Conservation (phyloP, 2,888 invertebrate species). For the Harmothoe impar region DNA sequence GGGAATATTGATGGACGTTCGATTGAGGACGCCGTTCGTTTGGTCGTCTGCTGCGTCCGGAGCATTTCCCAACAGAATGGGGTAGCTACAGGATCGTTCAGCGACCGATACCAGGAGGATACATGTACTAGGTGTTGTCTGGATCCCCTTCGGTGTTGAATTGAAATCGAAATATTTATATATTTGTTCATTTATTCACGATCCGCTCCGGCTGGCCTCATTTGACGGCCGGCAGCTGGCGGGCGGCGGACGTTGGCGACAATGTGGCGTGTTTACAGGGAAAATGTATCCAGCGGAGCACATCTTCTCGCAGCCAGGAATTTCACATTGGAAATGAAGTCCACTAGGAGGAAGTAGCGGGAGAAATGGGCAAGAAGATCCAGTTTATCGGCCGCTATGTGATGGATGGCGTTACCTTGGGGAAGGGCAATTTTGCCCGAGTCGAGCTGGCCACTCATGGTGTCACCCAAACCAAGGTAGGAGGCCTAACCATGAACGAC, state of each 20-base stretch:
- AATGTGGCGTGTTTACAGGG: slow-evolving; percentile 61
- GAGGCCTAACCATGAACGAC: slow-evolving; percentile 53
- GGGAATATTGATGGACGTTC: slow-evolving; percentile 62
- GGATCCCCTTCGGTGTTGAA: slow-evolving; percentile 61
- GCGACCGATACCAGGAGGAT: slow-evolving; percentile 59
- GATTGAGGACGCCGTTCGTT: slow-evolving; percentile 56
- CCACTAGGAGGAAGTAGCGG: slow-evolving; percentile 66
- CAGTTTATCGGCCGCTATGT: slow-evolving; percentile 88
- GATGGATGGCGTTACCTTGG: slow-evolving; percentile 88
- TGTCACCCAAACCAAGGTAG: slow-evolving; percentile 88
- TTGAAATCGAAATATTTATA: slow-evolving; percentile 63
- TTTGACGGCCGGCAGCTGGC: slow-evolving; percentile 54
- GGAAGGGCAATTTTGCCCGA: slow-evolving; percentile 90
- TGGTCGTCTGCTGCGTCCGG: slow-evolving; percentile 38
- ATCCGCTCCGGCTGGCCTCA: slow-evolving; percentile 49
- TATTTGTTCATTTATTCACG: slow-evolving; percentile 63
- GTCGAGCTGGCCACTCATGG: slow-evolving; percentile 90
- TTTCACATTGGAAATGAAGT: slow-evolving; percentile 66
- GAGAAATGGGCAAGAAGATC: slow-evolving; percentile 83
- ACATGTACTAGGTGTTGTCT: slow-evolving; percentile 60
- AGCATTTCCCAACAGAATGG: slow-evolving; percentile 45
- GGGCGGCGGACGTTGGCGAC: slow-evolving; percentile 55
- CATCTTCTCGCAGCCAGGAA: slow-evolving; percentile 64
- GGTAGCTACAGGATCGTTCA: slow-evolving; percentile 57
- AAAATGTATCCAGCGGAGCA: slow-evolving; percentile 65